Base-by-base conservation (phyloP, 2,888 invertebrate species). In the Altica lythri region DNA sequence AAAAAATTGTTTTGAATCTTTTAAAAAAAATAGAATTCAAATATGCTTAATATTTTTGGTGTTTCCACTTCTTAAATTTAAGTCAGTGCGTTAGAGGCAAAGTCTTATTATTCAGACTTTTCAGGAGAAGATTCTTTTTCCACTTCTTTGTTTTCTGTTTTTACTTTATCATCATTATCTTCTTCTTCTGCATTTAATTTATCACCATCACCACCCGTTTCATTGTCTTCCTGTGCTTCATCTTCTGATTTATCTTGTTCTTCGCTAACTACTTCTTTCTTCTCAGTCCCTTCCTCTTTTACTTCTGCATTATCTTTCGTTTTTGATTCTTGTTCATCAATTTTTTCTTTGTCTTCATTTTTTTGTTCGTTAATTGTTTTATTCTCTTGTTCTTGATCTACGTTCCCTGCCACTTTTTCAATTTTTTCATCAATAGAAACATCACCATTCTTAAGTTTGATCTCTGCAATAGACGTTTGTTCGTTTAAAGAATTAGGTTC, bases 401-500 rank as follows among this genome's bases (percentile, higher is more conserved):
- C n/a, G n/a, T n/a, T n/a, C n/a, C 27, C 27, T 14, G 30, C 17
- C 8, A 53, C 44, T n/a, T 60, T 42, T 54, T 62, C 61, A 57
- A 63, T 59, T 48, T 46, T 61, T 57, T 70, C 70, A 57, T 72
- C 71, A 49, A 69, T 65, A 42, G 66, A 64, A 14, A 57, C 55
- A 53, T 75, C 69, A 18, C 72, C 73, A 62, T 71, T 74, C 51
- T 66, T 72, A 48, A 72, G 48, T 55, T 69, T 70, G 46, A 79
- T 75, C 64, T 80, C 80, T 48, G 79, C 79, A 60, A 75, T 78
- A 54, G 79, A 78, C 63, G 68, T 75, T 65, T 69, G 64, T 34
- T 75, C 74, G 9, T 74, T 72, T 48, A 76, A 75, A 29, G 83
- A 81, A 18, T 80, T 79, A 44, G 83, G 83, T 64, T 85, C 85